Evolutionary conservation across 2,888 invertebrate species (phyloP), one percentile per base, ranked within the genome.

Genomic region (Harpalus rufipes): DNA sequence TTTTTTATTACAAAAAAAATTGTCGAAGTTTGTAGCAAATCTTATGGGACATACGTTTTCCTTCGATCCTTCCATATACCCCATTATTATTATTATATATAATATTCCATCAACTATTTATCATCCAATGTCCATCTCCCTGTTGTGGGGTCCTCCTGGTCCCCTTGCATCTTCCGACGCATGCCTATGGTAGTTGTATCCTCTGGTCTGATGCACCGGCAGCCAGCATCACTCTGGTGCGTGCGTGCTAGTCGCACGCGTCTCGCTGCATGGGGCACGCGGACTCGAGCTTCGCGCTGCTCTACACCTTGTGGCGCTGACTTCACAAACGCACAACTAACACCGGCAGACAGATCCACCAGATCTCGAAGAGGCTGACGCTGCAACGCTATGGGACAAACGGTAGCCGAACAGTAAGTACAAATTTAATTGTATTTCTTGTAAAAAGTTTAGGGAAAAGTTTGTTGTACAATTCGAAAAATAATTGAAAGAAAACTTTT

Each of bases 281-380:
- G 88, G 92, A 92, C 89, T 92, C 92, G 88, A 93, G 92, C 91
- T 92, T 92, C 90, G 91, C 91, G 88, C 89, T 92, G 88, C 91
- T 92, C 88, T 91, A 92, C 89, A 93, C 92, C 88, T 91, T 92
- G 89, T 92, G 92, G 91, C 90, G 90, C 88, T 90, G 89, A 68
- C 32, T 18, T 18, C 51, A 25, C 72, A 12, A 12, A 1, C 44
- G 12, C 44, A 10, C 44, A 5, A 51, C 44, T 10, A 8, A 51
- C 44, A 51, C 44, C 44, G 44, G 2, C 32, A 5, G 32, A 3
- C 32, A 32, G 32, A 32, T 32, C 32, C 32, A 32, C 32, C 32
- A 32, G 32, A 32, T 32, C 32, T 5, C 32, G 32, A 32, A 16
- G 39, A n/a, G 68, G 41, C n/a, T n/a, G n/a, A n/a, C n/a, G n/a